These are phyloP conservation scores for Hucho hucho DNA, from an alignment of 2,113 vertebrate genomes.

Conservation along the genomic window DNA sequence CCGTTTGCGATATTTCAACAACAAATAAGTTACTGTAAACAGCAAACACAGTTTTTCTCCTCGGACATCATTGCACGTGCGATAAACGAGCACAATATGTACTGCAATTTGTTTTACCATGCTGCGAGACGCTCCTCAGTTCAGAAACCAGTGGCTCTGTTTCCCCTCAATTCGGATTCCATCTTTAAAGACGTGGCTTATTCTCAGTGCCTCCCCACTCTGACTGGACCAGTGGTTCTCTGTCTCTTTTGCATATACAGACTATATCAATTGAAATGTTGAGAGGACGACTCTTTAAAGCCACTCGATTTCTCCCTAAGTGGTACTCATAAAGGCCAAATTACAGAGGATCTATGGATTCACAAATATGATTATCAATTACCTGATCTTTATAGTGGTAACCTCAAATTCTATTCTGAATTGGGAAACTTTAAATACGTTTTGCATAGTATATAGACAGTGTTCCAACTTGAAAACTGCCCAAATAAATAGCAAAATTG, in stretches of 20 bases:
- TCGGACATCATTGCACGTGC: no score
- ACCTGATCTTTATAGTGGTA: neutral
- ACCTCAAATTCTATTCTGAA: neutral
- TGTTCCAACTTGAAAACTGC: conserved; percentile 33
- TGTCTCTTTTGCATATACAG: neutral
- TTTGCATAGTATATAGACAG: conserved; percentile 61
- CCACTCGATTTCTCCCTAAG: conserved; percentile 9
- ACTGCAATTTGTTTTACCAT: no score
- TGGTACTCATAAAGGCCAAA: conserved; percentile 51
- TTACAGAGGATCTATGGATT: conserved; percentile 1
- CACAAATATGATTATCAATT: neutral
- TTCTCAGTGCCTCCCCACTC: neutral
- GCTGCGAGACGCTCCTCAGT: no score
- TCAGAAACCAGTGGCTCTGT: no score
- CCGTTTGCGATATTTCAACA: no score
- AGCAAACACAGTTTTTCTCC: no score
- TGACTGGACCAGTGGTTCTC: neutral
- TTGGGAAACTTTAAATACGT: conserved; percentile 23
- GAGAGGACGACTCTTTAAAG: neutral
- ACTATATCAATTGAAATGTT: neutral
- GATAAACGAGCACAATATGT: no score
- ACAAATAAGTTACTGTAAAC: no score
- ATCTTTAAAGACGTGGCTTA: no score
- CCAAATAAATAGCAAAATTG: conserved; percentile 16
- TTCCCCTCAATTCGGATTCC: no score